Evolutionary conservation across 2,113 vertebrate genomes (phyloP).

Genomic region (Isurus oxyrinchus): DNA sequence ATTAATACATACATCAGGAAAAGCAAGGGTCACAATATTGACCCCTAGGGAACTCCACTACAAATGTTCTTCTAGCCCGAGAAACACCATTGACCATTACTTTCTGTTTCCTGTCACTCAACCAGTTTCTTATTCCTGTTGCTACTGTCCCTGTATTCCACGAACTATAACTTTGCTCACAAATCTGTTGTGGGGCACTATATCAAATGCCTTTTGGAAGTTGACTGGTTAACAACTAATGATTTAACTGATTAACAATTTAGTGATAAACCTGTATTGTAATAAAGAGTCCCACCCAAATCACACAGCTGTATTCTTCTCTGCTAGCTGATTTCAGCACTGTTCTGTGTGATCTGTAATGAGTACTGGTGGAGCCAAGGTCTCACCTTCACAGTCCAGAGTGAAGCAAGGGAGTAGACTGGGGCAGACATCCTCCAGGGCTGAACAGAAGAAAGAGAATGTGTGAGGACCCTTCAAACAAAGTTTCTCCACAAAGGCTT

Average conservation of each 20-base stretch:
- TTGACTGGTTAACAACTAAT: not conserved
- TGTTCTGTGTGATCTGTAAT: not conserved
- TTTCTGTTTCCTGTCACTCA: no score
- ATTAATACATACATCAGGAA: no score
- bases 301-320: not conserved
- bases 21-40: no score
- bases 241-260: not conserved
- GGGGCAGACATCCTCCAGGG: constrained; percentile 79
- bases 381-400: constrained; percentile 78
- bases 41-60: no score
- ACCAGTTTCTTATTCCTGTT: no score
- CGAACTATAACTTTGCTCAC: no score
- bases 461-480: constrained; percentile 69
- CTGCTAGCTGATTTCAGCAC: not conserved
- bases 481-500: constrained; percentile 73
- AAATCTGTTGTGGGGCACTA: no score
- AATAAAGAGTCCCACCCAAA: not conserved
- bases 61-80: no score
- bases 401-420: constrained; percentile 77
- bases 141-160: no score
- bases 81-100: no score
- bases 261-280: not conserved
- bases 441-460: constrained; percentile 72
- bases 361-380: not conserved
- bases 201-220: no score